Conservation (phyloP, 2,113 vertebrate genomes). For the Poecile atricapillus region DNA sequence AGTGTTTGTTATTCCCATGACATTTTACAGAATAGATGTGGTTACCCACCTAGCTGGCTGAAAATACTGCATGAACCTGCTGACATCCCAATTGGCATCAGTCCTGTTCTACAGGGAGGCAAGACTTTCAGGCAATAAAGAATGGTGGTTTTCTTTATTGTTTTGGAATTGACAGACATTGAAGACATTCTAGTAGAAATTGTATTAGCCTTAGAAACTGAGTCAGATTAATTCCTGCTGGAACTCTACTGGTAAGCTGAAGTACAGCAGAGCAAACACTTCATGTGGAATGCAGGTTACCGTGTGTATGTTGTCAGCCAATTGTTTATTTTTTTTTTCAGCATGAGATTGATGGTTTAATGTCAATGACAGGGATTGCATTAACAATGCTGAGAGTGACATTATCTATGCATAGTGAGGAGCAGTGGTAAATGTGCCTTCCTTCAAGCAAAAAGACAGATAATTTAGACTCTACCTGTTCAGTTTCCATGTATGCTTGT, state of each 20-base stretch:
- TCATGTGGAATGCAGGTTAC: background rate
- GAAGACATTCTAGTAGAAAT: background rate
- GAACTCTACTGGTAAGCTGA: background rate
- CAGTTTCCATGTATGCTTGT: background rate
- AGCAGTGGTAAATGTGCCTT: background rate
- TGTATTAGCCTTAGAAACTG: background rate
- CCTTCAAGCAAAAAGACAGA: background rate
- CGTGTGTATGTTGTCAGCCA: background rate
- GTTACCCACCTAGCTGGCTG: background rate
- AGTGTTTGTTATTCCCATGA: background rate
- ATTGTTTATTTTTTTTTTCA: background rate
- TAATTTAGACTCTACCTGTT: background rate
- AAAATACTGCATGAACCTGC: background rate
- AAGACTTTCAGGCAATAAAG: background rate
- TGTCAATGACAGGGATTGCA: background rate
- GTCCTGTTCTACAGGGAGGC: background rate
- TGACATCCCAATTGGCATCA: background rate
- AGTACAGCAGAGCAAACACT: background rate
- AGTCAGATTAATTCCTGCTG: background rate
- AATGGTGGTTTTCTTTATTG: background rate
- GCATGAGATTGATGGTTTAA: background rate
- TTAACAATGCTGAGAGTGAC: background rate
- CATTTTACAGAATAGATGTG: background rate
- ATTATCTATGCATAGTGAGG: background rate
- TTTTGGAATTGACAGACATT: background rate